Evolutionary conservation across 2,113 vertebrate species (phyloP), one percentile per base, ranked within the genome.

Genomic region (Amphiprion ocellaris): DNA sequence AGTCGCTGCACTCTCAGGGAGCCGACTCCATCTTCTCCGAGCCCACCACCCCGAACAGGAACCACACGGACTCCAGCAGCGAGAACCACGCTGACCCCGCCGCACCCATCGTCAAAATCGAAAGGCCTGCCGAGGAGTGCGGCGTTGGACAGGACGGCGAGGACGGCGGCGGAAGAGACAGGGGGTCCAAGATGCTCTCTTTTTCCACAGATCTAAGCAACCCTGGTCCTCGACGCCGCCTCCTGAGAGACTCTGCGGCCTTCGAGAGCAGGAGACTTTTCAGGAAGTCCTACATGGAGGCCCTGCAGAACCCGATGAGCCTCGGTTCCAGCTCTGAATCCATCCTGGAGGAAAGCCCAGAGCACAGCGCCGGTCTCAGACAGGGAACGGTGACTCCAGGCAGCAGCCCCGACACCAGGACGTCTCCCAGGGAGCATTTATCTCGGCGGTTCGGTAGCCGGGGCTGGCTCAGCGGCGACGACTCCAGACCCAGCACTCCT

Each of bases 271-370:
- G 92, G 23, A 92, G 95, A 23, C 90, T 96, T 77, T 96, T 96
- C 78, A 90, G 96, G 47, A 96, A 96, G 58, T 97, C 96, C 3
- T 97, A 97, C 84, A 95, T 97, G 93, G 96, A 97, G 83, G 96
- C 96, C 2, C 80, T 96, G 59, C 95, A 94, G 79, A 97, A 96
- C 72, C 96, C 96, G 14, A 95, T 97, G 95, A 94, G 92, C 63
- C 84, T 97, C 1, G 95, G 95, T 16, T 95, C 95, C 21, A 96
- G 95, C 79, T 95, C 95, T 2, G 95, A 96, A 81, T 96, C 94
- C 21, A 95, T 95, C 15, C 77, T 95, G 16, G 88, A 92, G 82
- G 95, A 96, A 63, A 83, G 59, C 21, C 46, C 89, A 2, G 94
- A 94, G 47, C 91, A 88, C 19, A 46, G 79, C 10, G 14, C 52